Base-by-base conservation (phyloP, 2,113 vertebrate genomes). In the Gallinago jamesoni region DNA sequence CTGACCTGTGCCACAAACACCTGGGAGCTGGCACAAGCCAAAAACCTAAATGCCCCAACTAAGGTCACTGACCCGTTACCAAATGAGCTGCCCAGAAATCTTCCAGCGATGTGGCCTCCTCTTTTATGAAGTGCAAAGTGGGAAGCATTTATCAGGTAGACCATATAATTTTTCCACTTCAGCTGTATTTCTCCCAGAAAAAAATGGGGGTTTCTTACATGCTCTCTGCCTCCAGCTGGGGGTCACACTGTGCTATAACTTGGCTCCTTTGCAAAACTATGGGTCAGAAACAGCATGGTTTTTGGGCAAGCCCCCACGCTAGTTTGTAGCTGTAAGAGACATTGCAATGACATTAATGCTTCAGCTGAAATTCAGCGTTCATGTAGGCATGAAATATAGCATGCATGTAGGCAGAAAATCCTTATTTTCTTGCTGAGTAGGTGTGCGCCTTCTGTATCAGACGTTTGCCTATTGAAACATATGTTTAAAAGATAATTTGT, bases 121-220 rank as follows among this genome's bases (percentile, higher is more conserved):
- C 77, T 95, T 94, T 90, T 89, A 92, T 1, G 1, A 90, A 93
- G 86, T 76, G 57, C 74, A 66, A 94, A 89, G 77, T 92, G 89
- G 90, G 95, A 96, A 94, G 86, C 86, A 64, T 55, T 95, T 96
- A 84, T 84, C 80, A 89, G 81, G 87, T 79, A 93, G 86, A 85
- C 45, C n/a, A 5, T 63, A 45, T 73, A 57, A 64, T 74, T 96
- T 94, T 91, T 89, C 77, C 81, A 93, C 80, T 68, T 73, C 37
- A 69, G 57, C 41, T 53, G 48, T 57, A 57, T 80, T 90, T 86
- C 74, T 88, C 33, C 35, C 37, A 55, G 86, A 93, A 92, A 94
- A 89, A 94, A 96, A 45, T 43, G 22, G 45, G 31, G 25, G 74
- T 25, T 94, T 93, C 86, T 96, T 87, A 55, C 47, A 33, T 9